Evolutionary conservation across 2,113 vertebrate species (phyloP).

Genomic region (Leucopternis melanops): DNA sequence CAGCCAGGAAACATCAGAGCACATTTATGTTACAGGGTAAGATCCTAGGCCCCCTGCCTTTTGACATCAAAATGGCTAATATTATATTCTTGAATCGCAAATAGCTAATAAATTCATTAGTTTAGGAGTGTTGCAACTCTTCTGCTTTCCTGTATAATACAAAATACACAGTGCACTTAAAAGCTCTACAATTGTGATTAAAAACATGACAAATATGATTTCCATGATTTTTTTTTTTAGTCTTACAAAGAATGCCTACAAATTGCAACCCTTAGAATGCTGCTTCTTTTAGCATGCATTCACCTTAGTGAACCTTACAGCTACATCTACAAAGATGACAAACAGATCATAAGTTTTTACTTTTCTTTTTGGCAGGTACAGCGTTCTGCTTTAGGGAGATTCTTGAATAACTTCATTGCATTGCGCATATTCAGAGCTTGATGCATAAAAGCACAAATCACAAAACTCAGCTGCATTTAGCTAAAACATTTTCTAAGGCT

Average conservation of each 20-base stretch:
- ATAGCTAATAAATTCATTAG: neutral
- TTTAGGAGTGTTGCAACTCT: neutral
- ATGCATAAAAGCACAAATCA: neutral
- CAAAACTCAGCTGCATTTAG: conserved; percentile 10
- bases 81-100: neutral
- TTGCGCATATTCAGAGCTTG: neutral
- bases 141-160: neutral
- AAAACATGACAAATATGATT: neutral
- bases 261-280: neutral
- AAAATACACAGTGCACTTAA: neutral
- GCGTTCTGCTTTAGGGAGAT: neutral
- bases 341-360: neutral
- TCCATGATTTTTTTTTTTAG: neutral
- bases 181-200: neutral
- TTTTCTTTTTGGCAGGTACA: neutral
- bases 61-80: neutral
- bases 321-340: neutral
- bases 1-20: neutral
- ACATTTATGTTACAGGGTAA: neutral
- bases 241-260: neutral
- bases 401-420: neutral
- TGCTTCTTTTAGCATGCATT: neutral
- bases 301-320: neutral
- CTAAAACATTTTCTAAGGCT: neutral
- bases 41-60: neutral